Evolutionary conservation across 2,888 invertebrate species (phyloP).

Genomic region (Drosophila multiciliata): DNA sequence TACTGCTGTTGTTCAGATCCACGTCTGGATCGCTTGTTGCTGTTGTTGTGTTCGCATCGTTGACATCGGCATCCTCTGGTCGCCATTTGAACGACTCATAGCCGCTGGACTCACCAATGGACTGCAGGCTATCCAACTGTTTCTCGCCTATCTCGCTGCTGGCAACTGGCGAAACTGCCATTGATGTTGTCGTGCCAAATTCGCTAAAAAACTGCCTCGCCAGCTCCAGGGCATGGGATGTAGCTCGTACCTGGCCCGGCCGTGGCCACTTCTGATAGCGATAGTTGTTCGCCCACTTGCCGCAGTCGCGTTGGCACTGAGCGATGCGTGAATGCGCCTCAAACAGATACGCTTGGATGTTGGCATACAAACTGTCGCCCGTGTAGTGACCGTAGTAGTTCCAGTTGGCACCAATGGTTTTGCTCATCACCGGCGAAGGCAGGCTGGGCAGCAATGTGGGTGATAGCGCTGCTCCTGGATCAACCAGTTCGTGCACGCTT

Average conservation of each 20-base stretch:
- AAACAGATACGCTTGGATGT: slow-evolving; percentile 94
- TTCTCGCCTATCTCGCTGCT: slow-evolving; percentile 77
- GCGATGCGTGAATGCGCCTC: slow-evolving; percentile 93
- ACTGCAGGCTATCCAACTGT: slow-evolving; percentile 88
- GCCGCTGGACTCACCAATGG: slow-evolving; percentile 90
- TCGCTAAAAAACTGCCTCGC: slow-evolving; percentile 84
- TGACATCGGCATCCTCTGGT: slow-evolving; percentile 83
- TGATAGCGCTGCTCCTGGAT: slow-evolving; percentile 19
- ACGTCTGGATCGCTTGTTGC: slow-evolving; percentile 72
- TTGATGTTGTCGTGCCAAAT: slow-evolving; percentile 60
- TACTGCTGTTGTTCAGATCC: slow-evolving; percentile 53
- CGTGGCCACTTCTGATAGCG: slow-evolving; percentile 86
- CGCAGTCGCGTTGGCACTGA: slow-evolving; percentile 90
- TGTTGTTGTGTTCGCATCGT: slow-evolving; percentile 51
- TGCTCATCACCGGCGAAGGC: slow-evolving; percentile 83
- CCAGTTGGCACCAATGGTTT: slow-evolving; percentile 86
- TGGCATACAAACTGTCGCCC: slow-evolving; percentile 90
- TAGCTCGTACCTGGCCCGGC: slow-evolving; percentile 59
- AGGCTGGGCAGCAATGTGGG: slow-evolving; percentile 65
- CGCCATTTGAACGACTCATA: slow-evolving; percentile 90
- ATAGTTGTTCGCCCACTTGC: slow-evolving; percentile 92
- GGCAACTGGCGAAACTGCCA: slow-evolving; percentile 14
- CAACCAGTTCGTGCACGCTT: slow-evolving; percentile 65
- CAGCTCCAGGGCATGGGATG: slow-evolving; percentile 81
- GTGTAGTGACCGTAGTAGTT: slow-evolving; percentile 86